phyloP scores from a whole-genome alignment of 2,113 vertebrate genomes.

The Tragelaphus scriptus region DNA sequence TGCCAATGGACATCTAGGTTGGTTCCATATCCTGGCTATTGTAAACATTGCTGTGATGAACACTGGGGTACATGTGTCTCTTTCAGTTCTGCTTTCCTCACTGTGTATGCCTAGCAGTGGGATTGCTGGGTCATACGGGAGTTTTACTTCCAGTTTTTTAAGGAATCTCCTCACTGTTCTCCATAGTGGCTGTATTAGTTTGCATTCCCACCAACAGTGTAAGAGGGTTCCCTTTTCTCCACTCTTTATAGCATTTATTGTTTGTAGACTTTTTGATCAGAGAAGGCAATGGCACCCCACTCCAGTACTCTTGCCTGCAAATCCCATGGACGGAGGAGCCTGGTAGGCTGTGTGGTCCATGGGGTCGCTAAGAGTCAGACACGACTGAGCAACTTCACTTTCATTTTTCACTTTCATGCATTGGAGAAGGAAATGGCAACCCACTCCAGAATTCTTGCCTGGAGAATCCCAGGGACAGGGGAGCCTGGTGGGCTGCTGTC shows the following conservation, averaged over 20 bases:
- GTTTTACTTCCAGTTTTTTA: background rate
- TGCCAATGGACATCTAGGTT: background rate
- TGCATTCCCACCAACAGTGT: background rate
- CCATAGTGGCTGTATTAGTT: background rate
- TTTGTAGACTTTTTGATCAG: background rate
- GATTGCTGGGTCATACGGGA: background rate
- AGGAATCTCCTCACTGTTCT: background rate
- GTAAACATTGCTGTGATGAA: background rate
- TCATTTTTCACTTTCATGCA: too few relatives aligned
- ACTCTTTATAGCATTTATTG: background rate
- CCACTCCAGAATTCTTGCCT: too few relatives aligned
- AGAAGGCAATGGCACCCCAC: too few relatives aligned
- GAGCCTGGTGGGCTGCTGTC: too few relatives aligned
- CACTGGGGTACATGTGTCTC: background rate
- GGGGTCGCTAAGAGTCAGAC: too few relatives aligned
- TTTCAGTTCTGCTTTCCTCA: rapidly evolving
- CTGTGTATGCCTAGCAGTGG: background rate
- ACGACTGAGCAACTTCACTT: too few relatives aligned
- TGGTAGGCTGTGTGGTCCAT: too few relatives aligned
- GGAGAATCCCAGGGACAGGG: too few relatives aligned
- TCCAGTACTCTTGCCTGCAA: too few relatives aligned
- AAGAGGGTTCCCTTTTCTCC: background rate
- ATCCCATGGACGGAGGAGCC: too few relatives aligned
- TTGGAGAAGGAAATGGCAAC: too few relatives aligned
- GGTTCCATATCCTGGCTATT: background rate